phyloP scores from a whole-genome alignment of 2,797 vertebrate genomes.

The Amphiprion clarkii region DNA sequence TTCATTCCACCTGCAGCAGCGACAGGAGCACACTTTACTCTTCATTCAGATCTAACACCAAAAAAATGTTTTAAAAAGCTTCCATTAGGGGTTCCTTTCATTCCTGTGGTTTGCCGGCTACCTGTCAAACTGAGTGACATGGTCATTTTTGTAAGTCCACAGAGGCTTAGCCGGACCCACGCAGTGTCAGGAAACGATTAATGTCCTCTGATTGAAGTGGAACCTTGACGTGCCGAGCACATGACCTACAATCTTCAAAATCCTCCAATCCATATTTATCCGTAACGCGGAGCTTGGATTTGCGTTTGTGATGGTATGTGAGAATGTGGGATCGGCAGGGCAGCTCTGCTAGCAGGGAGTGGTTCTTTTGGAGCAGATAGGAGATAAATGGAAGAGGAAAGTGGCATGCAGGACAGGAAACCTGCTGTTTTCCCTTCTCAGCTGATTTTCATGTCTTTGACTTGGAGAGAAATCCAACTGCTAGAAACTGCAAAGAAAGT shows the following conservation, averaged over 20 bases:
- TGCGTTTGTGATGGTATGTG: constrained; percentile 5
- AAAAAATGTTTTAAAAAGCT: background rate
- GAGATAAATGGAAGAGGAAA: constrained; percentile 6
- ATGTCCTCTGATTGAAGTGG: background rate
- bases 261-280: background rate
- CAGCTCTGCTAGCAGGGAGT: constrained; percentile 4
- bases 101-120: background rate
- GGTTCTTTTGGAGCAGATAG: constrained; percentile 8
- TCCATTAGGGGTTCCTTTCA: background rate
- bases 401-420: constrained; percentile 4
- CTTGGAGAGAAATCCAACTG: background rate
- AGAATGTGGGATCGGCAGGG: constrained; percentile 18
- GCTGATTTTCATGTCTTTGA: background rate
- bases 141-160: background rate
- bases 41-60: background rate
- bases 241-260: background rate
- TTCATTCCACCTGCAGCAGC: too few species aligned
- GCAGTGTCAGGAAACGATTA: background rate
- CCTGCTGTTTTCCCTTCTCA: background rate
- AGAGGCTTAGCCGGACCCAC: background rate
- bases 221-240: background rate
- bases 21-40: too few species aligned
- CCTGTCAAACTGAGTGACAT: background rate
- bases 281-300: rapidly evolving
- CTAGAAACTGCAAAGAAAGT: background rate